These are phyloP conservation scores for Cathartes aura DNA, from an alignment of 2,113 vertebrate genomes.

Conservation along the genomic window DNA sequence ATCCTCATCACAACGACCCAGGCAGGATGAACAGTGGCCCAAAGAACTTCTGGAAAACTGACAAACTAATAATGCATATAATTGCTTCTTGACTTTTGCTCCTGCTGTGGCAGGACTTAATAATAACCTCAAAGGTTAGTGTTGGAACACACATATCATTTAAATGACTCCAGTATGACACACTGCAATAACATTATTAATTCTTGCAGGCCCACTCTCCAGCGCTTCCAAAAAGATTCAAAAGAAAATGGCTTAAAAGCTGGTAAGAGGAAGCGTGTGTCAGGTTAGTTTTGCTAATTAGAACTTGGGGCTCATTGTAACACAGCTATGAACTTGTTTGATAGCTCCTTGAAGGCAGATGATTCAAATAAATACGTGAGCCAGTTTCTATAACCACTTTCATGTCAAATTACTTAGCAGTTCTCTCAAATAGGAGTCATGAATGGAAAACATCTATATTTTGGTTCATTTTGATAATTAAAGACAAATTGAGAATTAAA, in stretches of 20 bases:
- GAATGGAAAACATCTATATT: conserved; percentile 21
- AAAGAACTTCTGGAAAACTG: conserved; percentile 82
- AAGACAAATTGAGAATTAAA: conserved; percentile 52
- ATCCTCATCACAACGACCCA: background rate
- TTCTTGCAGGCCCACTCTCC: background rate
- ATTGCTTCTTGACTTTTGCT: conserved; percentile 90
- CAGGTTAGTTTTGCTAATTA: conserved; percentile 53
- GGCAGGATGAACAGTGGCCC: background rate
- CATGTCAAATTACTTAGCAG: conserved; percentile 25
- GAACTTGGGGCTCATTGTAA: conserved; percentile 41
- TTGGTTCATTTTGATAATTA: conserved; percentile 45
- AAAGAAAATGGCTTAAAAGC: conserved; percentile 43
- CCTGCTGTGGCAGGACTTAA: conserved; percentile 46
- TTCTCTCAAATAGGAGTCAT: background rate
- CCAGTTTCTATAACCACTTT: background rate
- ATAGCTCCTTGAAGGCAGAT: conserved; percentile 38
- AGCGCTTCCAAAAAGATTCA: background rate
- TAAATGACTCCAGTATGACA: conserved; percentile 47
- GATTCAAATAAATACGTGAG: conserved; percentile 48
- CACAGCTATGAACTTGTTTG: background rate
- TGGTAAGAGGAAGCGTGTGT: background rate
- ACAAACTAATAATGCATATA: conserved; percentile 92
- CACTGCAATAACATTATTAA: background rate
- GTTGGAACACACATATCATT: conserved; percentile 36
- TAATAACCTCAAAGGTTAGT: conserved; percentile 60